Evolutionary conservation across 2,888 invertebrate genomes (phyloP).

Genomic region (Mesorhabditis sp.): DNA sequence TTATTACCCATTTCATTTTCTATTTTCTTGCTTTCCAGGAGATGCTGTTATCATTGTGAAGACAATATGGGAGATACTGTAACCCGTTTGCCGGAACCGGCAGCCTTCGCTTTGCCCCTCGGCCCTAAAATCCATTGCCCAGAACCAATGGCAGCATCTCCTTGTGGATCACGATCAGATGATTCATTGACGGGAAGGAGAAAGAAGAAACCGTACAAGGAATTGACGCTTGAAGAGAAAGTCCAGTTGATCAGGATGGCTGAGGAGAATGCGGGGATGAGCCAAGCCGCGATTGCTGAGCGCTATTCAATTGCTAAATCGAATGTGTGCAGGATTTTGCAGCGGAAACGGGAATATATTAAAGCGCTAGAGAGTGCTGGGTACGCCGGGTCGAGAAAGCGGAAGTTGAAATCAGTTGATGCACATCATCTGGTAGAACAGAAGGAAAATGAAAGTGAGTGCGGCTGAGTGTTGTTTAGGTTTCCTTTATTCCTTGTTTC

Average conservation of each 20-base stretch:
- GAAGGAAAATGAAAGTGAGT: neutral
- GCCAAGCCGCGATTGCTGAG: conserved; percentile 51
- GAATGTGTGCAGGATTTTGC: conserved; percentile 54
- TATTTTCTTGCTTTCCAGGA: no score
- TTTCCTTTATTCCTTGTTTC: neutral
- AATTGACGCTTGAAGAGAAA: conserved; percentile 51
- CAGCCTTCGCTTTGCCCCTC: no score
- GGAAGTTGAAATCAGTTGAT: conserved; percentile 36
- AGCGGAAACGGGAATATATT: conserved; percentile 48
- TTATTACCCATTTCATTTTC: no score
- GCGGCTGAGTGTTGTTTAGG: neutral
- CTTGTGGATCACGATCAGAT: no score
- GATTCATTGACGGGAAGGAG: conserved; percentile 16
- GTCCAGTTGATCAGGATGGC: conserved; percentile 50
- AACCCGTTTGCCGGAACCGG: no score
- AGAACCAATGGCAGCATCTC: no score
- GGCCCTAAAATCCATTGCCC: no score
- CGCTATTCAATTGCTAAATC: conserved; percentile 51
- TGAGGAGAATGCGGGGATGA: conserved; percentile 44
- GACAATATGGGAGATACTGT: no score
- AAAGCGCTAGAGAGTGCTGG: conserved; percentile 34
- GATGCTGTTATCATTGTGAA: no score
- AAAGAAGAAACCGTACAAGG: conserved; percentile 55
- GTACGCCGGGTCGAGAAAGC: conserved; percentile 45
- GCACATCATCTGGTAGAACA: neutral